phyloP scores from a whole-genome alignment of 2,797 vertebrate genomes.

The Sebastiscus tertius region DNA sequence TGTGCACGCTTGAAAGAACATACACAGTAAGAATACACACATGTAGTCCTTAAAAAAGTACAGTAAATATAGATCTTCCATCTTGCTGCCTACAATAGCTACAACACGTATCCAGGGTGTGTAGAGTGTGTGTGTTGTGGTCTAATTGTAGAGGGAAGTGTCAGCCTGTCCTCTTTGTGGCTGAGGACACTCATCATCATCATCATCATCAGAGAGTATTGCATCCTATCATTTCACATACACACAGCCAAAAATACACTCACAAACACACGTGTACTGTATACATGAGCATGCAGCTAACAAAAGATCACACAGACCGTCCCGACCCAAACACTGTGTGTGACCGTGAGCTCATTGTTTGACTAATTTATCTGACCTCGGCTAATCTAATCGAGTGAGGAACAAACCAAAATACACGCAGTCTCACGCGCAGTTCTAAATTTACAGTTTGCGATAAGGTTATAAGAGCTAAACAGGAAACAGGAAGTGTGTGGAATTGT shows the following conservation, averaged over 20 bases:
- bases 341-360: constrained; percentile 20
- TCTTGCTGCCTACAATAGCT: neutral
- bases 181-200: constrained; percentile 52
- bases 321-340: neutral
- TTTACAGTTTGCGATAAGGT: constrained; percentile 58
- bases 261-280: neutral
- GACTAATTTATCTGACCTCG: constrained; percentile 28
- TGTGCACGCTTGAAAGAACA: neutral
- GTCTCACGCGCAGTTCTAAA: constrained; percentile 24
- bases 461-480: constrained; percentile 62
- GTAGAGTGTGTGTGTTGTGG: constrained; percentile 24
- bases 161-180: constrained; percentile 54
- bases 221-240: constrained; percentile 59
- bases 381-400: constrained; percentile 51
- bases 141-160: constrained; percentile 72
- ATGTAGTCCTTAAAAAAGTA: neutral
- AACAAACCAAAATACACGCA: constrained; percentile 27
- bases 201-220: constrained; percentile 35
- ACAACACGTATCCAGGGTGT: constrained; percentile 5
- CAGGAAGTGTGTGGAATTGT: constrained; percentile 61
- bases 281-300: neutral
- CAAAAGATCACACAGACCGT: neutral
- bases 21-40: neutral
- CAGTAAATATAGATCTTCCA: neutral
- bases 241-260: neutral